Evolutionary conservation across 2,888 invertebrate species (phyloP).

Genomic region (Drosophila emarginata): DNA sequence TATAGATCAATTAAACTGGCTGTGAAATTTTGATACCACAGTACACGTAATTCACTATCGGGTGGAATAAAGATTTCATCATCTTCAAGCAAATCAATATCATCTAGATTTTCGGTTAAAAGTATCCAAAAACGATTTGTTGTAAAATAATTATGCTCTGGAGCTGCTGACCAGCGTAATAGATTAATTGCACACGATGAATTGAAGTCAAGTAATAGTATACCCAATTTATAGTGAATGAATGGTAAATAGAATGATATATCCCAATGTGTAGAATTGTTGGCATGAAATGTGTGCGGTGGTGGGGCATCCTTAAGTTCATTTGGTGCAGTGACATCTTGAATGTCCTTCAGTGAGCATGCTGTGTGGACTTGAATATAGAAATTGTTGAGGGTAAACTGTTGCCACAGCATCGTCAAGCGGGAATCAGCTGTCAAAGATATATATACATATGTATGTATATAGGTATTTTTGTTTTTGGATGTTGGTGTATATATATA

Average conservation of each 20-base stretch:
- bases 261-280: conserved; percentile 54
- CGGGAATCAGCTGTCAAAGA: conserved; percentile 36
- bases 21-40: conserved; percentile 52
- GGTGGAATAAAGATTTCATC: conserved; percentile 77
- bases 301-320: conserved; percentile 51
- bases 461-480: background rate
- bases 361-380: conserved; percentile 70
- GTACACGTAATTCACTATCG: conserved; percentile 73
- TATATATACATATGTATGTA: background rate
- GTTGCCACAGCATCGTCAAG: conserved; percentile 48
- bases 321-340: conserved; percentile 29
- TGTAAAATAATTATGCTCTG: conserved; percentile 78
- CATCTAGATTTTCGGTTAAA: conserved; percentile 42
- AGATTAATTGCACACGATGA: conserved; percentile 68
- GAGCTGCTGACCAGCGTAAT: conserved; percentile 73
- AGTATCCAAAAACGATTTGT: conserved; percentile 80
- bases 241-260: conserved; percentile 62
- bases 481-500: background rate
- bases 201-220: conserved; percentile 70
- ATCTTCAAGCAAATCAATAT: conserved; percentile 61
- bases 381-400: conserved; percentile 58
- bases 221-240: conserved; percentile 71
- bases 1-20: conserved; percentile 74
- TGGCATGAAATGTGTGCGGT: conserved; percentile 58
- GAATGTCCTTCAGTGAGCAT: conserved; percentile 55